Base-by-base conservation (phyloP, 2,113 vertebrate genomes). In the Brachirus orientalis region DNA sequence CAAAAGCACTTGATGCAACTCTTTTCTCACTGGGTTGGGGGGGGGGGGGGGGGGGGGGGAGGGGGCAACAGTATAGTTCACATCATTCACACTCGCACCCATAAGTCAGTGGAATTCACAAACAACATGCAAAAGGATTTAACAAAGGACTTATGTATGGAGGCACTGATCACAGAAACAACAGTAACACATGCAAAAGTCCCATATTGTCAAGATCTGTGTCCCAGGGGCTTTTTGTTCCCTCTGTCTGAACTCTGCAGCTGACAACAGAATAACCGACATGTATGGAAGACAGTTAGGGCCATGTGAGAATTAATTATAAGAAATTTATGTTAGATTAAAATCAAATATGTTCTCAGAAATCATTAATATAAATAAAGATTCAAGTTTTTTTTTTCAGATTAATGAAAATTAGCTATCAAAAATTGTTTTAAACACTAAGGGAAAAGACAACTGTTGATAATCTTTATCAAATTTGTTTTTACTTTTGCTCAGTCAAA, bases 71-170 rank as follows among this genome's bases (percentile, higher is more conserved):
- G 20, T 35, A 61, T 17, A 50, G 52, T 33, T 2, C 44, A 56
- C 36, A 47, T 76, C 65, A 67, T 12, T 69, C 63, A 73, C 47
- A 14, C 6, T 10, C 68, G 28, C 28, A 28, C 28, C 6, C 28
- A 59, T 14, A 48, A 44, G 63, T 48, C 47, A n/a, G 48, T 13
- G 54, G 80, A 64, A 52, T 40, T 62, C 8, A 69, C 19, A 50
- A 58, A 46, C 28, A 53, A n/a, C n/a, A n/a, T n/a, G n/a, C n/a
- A n/a, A n/a, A 46, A 48, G 6, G 63, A 62, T 19, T 48, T 35
- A 51, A 35, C 41, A 48, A 47, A 52, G 56, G 7, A 16, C 18
- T 28, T 11, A 22, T 35, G 52, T 53, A 10, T 6, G 48, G 59
- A 53, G 59, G 19, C 8, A 19, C 33, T 47, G 13, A 52, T 50